A percentile compares a stretch with the other conserved stretches of the same genome.
These are phyloP conservation scores for Chaetura pelagica DNA, from an alignment of 2,113 vertebrate genomes.

Conservation along the genomic window DNA sequence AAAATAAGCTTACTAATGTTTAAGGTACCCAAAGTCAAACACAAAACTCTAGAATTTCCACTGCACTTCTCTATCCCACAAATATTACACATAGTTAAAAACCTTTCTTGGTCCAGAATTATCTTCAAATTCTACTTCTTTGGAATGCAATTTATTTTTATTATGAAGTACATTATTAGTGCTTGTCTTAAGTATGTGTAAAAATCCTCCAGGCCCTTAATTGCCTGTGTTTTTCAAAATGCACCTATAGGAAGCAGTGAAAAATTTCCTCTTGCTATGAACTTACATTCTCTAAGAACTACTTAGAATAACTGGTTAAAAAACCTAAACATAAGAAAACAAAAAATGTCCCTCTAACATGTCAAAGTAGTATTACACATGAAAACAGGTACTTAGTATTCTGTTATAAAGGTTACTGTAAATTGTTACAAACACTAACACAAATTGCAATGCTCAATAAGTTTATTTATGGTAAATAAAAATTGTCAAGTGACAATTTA, in stretches of 20 bases:
- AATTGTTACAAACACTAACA: neutral
- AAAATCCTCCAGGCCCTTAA: neutral
- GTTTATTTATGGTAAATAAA: neutral
- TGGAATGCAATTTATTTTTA: neutral
- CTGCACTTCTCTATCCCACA: neutral
- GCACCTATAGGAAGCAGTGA: neutral
- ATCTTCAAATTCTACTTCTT: neutral
- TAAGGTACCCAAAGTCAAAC: neutral
- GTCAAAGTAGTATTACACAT: neutral
- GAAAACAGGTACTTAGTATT: neutral
- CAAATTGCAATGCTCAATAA: neutral
- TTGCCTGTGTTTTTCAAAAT: neutral
- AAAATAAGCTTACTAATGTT: neutral
- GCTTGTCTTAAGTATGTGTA: neutral
- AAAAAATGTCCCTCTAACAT: neutral
- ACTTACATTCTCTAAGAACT: neutral
- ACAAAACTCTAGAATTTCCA: neutral
- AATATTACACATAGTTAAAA: neutral
- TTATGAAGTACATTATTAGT: neutral
- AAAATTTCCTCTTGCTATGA: neutral
- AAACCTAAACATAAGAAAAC: neutral
- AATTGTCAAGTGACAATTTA: neutral
- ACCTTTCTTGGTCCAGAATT: neutral
- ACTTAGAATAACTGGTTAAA: neutral
- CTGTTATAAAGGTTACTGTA: neutral